Evolutionary conservation across 2,113 vertebrate genomes (phyloP).

Genomic region (Microcebus tavaratra): DNA sequence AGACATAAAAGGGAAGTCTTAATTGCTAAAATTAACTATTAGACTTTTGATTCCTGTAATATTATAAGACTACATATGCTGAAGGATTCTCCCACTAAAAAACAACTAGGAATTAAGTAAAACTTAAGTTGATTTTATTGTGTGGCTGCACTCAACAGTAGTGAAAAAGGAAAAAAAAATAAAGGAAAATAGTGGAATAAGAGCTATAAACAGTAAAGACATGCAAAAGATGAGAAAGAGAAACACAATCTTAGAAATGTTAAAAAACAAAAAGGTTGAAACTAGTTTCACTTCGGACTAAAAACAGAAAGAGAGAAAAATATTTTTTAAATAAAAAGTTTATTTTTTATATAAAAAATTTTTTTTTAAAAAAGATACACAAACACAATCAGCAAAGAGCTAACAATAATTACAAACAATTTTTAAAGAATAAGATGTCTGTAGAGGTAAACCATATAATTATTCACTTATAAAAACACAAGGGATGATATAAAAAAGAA

Average conservation of each 20-base stretch:
- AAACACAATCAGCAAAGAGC: neutral
- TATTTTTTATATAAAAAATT: too few species aligned
- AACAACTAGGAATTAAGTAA: neutral
- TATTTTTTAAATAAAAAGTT: too few species aligned
- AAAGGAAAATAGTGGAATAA: neutral
- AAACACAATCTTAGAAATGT: neutral
- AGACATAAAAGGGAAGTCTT: neutral
- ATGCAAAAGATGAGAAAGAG: neutral
- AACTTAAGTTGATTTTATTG: neutral
- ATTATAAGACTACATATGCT: neutral
- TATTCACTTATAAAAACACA: neutral
- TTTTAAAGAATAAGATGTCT: neutral
- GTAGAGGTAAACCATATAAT: neutral
- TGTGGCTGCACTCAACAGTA: neutral
- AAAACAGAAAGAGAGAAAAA: too few species aligned
- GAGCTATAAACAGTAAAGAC: neutral
- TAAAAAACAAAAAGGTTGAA: neutral
- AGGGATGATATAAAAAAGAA: neutral
- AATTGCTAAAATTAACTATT: conserved; percentile 27
- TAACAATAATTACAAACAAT: neutral
- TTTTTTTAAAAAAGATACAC: neutral
- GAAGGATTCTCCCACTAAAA: neutral
- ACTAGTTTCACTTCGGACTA: too few species aligned
- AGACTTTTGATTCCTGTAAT: neutral
- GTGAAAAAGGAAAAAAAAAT: neutral